A percentile compares a stretch with the other conserved stretches of the same genome.
These are phyloP conservation scores for Epsilonema sp. DNA, from an alignment of 2,888 invertebrate genomes.

Conservation along the genomic window DNA sequence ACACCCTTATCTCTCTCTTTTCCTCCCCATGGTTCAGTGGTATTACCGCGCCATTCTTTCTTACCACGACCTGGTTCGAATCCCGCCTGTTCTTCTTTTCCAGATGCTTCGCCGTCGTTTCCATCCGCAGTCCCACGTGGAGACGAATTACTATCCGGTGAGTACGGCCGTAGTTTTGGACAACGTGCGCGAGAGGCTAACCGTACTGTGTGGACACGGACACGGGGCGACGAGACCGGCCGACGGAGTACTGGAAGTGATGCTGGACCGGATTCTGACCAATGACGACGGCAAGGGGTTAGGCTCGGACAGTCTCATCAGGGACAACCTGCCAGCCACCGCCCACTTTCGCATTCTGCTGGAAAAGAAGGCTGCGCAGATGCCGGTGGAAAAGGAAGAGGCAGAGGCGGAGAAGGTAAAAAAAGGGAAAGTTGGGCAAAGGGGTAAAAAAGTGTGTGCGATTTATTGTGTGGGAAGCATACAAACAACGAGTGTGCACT, in stretches of 20 bases:
- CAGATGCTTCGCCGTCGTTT: slow-evolving; percentile 2
- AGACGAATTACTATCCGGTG: slow-evolving; percentile 5
- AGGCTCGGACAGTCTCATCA: not conserved
- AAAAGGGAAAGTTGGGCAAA: too few species aligned
- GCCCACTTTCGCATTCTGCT: not conserved
- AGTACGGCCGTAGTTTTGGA: not conserved
- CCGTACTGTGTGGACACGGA: not conserved
- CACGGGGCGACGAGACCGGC: not conserved
- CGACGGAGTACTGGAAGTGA: slow-evolving; percentile 5
- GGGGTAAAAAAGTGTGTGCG: too few species aligned
- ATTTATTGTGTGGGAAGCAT: too few species aligned
- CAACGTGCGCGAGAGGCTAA: not conserved
- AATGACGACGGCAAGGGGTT: slow-evolving; percentile 6
- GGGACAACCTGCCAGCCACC: not conserved
- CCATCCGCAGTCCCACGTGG: not conserved
- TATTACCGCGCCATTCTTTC: too few species aligned
- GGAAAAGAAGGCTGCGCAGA: not conserved
- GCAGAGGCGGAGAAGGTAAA: too few species aligned
- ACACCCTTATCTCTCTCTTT: too few species aligned
- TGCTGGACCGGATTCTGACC: slow-evolving; percentile 7
- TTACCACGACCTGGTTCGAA: too few species aligned
- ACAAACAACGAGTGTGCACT: too few species aligned
- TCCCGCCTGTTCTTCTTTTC: too few species aligned
- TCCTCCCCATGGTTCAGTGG: too few species aligned
- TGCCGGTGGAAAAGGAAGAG: too few species aligned